Percentiles rank a stretch among this genome's conserved stretches.
These are phyloP conservation scores for Synergus laeviventris DNA, from an alignment of 2,888 invertebrate genomes.

Conservation along the genomic window DNA sequence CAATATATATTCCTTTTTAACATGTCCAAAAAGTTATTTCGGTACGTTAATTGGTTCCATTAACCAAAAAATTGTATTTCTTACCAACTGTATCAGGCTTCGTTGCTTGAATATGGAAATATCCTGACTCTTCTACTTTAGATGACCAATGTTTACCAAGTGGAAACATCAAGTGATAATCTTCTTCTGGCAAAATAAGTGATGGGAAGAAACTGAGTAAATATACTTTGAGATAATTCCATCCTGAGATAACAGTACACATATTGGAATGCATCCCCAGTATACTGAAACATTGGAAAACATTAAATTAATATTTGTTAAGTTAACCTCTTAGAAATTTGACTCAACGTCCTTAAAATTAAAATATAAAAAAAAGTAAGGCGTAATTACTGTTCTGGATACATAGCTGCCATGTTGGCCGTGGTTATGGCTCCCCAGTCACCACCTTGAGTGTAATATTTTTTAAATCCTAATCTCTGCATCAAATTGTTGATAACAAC, in stretches of 20 bases:
- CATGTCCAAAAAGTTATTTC: too few species aligned
- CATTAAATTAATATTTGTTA: conserved; percentile 42
- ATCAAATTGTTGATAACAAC: conserved; percentile 83
- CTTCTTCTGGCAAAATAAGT: conserved; percentile 61
- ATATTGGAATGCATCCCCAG: conserved; percentile 78
- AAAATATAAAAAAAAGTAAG: background rate
- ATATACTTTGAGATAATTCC: conserved; percentile 52
- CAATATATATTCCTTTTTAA: too few species aligned
- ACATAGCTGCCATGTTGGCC: conserved; percentile 81
- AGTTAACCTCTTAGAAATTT: too few species aligned
- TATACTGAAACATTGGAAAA: conserved; percentile 70
- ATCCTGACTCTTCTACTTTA: conserved; percentile 67
- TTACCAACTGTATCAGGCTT: conserved; percentile 86
- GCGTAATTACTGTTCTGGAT: conserved; percentile 77
- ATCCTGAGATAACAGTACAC: conserved; percentile 64
- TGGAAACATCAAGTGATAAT: conserved; percentile 64
- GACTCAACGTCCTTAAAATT: too few species aligned
- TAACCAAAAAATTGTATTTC: too few species aligned
- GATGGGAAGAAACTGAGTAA: conserved; percentile 65
- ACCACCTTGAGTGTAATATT: conserved; percentile 86
- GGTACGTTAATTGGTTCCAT: too few species aligned
- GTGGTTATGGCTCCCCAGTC: conserved; percentile 88
- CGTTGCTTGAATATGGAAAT: conserved; percentile 81
- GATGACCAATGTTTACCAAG: conserved; percentile 53
- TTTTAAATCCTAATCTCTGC: conserved; percentile 82